A percentile compares a stretch with the other conserved stretches of the same genome.
Evolutionary conservation across 2,888 invertebrate genomes (phyloP).

Genomic region (Caenorhabditis angaria): DNA sequence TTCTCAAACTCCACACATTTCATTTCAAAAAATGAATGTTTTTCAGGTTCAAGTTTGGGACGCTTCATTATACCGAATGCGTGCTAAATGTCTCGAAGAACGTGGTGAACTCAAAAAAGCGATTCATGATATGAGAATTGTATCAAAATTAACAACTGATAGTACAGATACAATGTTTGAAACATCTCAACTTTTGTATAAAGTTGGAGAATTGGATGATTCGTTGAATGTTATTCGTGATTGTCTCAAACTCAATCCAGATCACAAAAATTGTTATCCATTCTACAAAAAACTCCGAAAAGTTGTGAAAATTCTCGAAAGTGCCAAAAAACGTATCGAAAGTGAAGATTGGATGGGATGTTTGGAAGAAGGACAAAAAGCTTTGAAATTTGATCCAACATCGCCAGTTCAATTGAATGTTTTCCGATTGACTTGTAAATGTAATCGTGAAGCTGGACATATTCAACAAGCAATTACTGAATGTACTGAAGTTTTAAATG

Average conservation of each 20-base stretch:
- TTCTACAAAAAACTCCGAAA: slow-evolving; percentile 96
- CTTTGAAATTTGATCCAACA: slow-evolving; percentile 79
- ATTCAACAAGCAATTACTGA: slow-evolving; percentile 80
- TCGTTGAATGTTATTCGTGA: slow-evolving; percentile 92
- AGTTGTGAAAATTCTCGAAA: slow-evolving; percentile 77
- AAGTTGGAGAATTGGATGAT: slow-evolving; percentile 89
- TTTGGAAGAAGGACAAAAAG: slow-evolving; percentile 78
- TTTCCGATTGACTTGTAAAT: slow-evolving; percentile 83
- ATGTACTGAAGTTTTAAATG: slow-evolving; percentile 84
- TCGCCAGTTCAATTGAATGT: slow-evolving; percentile 77
- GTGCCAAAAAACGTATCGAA: slow-evolving; percentile 31
- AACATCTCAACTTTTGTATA: slow-evolving; percentile 86
- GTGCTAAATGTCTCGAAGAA: slow-evolving; percentile 86
- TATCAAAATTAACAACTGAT: slow-evolving; percentile 89
- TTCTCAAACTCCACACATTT: neutral
- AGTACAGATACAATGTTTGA: slow-evolving; percentile 87
- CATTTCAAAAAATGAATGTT: neutral
- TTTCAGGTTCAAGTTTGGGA: slow-evolving; percentile 81
- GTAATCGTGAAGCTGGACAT: slow-evolving; percentile 79
- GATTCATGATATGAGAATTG: slow-evolving; percentile 70
- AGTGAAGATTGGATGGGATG: slow-evolving; percentile 77
- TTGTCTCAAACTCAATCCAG: slow-evolving; percentile 94
- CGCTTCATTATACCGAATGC: slow-evolving; percentile 82
- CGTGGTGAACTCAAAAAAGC: slow-evolving; percentile 81
- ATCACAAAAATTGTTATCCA: slow-evolving; percentile 93